Conservation (phyloP, 2,113 vertebrate species). For the Cyrtonyx montezumae region DNA sequence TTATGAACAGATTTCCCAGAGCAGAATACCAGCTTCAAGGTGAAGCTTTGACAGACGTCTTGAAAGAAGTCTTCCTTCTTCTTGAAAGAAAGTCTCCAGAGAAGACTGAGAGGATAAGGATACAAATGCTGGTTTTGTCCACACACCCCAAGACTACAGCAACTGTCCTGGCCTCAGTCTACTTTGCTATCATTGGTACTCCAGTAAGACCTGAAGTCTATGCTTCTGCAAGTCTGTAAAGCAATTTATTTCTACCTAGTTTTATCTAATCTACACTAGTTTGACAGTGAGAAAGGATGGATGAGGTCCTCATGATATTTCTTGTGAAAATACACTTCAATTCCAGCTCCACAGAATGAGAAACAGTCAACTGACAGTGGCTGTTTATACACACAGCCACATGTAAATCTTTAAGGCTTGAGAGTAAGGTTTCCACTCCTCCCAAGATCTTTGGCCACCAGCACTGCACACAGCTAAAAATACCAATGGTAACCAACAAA, state of each 20-base stretch:
- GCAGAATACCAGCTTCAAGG: not conserved
- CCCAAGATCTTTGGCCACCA: not conserved
- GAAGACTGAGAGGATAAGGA: not conserved
- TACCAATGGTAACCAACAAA: not conserved
- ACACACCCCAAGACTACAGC: not conserved
- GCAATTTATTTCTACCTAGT: not conserved
- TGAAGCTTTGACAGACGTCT: not conserved
- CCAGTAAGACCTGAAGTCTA: not conserved
- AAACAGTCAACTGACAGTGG: not conserved
- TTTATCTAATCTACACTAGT: not conserved
- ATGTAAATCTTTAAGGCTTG: not conserved
- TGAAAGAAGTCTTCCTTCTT: not conserved
- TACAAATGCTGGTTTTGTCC: not conserved
- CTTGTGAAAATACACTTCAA: constrained; percentile 33
- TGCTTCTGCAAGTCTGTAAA: constrained; percentile 5
- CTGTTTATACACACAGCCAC: not conserved
- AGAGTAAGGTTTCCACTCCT: not conserved
- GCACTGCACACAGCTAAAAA: not conserved
- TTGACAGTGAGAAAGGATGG: not conserved
- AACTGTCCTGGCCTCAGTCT: not conserved
- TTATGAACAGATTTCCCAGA: constrained; percentile 3
- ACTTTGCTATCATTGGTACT: not conserved
- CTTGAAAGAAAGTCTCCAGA: too few relatives aligned
- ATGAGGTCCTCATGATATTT: not conserved
- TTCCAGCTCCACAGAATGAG: not conserved